These are phyloP conservation scores for Agonopterix arenella DNA, from an alignment of 2,888 invertebrate genomes.

Conservation along the genomic window DNA sequence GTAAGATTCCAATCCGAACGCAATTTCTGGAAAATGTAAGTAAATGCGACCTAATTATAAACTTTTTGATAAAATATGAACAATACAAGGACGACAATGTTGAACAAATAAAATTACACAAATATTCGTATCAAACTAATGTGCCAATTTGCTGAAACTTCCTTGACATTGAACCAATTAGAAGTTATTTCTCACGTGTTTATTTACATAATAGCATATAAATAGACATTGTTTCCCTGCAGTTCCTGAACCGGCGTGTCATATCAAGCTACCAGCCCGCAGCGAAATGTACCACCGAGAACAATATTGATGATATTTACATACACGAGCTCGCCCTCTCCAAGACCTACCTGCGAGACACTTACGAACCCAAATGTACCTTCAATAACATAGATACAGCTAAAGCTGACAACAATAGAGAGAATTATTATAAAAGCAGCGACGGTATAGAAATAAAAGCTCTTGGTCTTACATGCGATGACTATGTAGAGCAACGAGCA, in stretches of 20 bases:
- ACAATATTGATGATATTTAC: slow-evolving; percentile 43
- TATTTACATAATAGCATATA: slow-evolving; percentile 7
- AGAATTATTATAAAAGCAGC: slow-evolving; percentile 21
- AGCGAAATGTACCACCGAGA: slow-evolving; percentile 39
- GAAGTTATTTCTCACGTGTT: slow-evolving; percentile 21
- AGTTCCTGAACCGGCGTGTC: slow-evolving; percentile 56
- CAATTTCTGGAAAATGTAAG: slow-evolving; percentile 75
- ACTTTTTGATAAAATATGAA: background rate
- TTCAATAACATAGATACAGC: slow-evolving; percentile 17
- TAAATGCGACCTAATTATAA: slow-evolving; percentile 18
- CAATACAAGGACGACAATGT: background rate
- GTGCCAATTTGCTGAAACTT: slow-evolving; percentile 3
- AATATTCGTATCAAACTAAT: background rate
- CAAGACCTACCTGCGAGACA: slow-evolving; percentile 14
- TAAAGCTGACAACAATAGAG: slow-evolving; percentile 14
- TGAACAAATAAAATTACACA: background rate
- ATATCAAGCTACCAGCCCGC: slow-evolving; percentile 59
- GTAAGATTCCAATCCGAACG: slow-evolving; percentile 64
- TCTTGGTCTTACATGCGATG: slow-evolving; percentile 50
- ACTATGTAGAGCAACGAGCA: slow-evolving; percentile 52
- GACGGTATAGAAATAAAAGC: slow-evolving; percentile 39
- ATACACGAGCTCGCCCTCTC: slow-evolving; percentile 30
- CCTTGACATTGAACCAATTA: slow-evolving; percentile 53
- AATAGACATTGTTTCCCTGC: slow-evolving; percentile 16
- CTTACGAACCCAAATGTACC: slow-evolving; percentile 2